Base-by-base conservation (phyloP, 2,797 vertebrate genomes). In the Pangasius sanitwongsei region DNA sequence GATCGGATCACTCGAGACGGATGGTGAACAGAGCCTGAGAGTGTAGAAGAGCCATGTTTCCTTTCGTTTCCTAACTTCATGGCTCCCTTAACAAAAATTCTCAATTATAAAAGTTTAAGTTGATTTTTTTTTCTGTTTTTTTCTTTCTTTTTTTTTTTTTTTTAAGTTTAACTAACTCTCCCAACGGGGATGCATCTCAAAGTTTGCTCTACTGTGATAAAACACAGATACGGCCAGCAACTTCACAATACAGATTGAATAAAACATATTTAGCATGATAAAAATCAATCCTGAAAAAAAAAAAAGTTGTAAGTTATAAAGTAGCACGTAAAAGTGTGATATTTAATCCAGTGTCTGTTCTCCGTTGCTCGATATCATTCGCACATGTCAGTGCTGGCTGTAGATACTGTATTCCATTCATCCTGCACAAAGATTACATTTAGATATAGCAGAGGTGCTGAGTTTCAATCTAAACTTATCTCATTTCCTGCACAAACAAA, bases 401-500 rank as follows among this genome's bases (percentile, higher is more conserved):
- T 87, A 91, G 91, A 92, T 91, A 92, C 91, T 92, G 91, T 92
- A 92, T 91, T 91, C 83, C 87, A 89, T 90, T 91, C 89, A 90
- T 92, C 85, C 90, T 82, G 86, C 86, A 83, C 89, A 85, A 82
- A 92, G 89, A 91, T 90, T 90, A 91, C 90, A 92, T 91, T 91
- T 92, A 92, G 91, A 92, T 92, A 92, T 77, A 88, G 90, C 85
- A 78, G 88, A 90, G 86, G 81, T 87, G 87, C 90, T 90, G 88
- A 91, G 89, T 92, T 90, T 91, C 92, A 92, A 92, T 92, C 89
- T 89, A 50, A 92, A 88, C 92, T 89, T 92, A 90, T 91, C 90
- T 91, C 88, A 85, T 90, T 89, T 87, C 89, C 87, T 84, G 87
- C 91, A 90, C 92, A 92, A 92, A 92, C 90, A 91, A 92, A 89